phyloP scores from a whole-genome alignment of 2,113 vertebrate genomes.

The Dasyornis broadbenti region DNA sequence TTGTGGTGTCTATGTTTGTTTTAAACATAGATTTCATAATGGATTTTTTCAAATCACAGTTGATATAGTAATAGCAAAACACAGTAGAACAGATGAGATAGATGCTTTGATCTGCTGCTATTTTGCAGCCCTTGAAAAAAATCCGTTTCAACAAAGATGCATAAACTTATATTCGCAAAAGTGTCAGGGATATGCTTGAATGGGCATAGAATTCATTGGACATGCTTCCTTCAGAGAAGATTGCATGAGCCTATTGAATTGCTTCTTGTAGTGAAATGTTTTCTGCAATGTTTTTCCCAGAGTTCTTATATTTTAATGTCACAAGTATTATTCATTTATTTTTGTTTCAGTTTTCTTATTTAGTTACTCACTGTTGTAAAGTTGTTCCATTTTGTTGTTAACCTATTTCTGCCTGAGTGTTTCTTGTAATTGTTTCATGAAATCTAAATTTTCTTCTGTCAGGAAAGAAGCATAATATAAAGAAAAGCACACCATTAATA shows the following conservation, averaged over 20 bases:
- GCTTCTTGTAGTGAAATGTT: not conserved
- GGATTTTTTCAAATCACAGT: not conserved
- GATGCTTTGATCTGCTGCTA: not conserved
- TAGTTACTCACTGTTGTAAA: not conserved
- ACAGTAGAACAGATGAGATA: not conserved
- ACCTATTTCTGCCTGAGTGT: not conserved
- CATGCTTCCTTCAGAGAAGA: not conserved
- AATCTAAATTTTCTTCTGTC: not conserved
- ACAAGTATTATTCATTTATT: not conserved
- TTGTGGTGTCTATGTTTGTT: not conserved
- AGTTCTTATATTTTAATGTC: not conserved
- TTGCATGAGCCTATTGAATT: not conserved
- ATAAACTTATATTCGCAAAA: not conserved
- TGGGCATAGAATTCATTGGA: not conserved
- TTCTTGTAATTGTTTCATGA: conserved; percentile 6
- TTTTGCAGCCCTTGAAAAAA: not conserved
- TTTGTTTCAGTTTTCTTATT: not conserved
- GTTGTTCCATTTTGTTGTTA: not conserved
- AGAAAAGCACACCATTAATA: not conserved
- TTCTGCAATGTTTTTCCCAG: not conserved
- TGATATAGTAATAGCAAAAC: not conserved
- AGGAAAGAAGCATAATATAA: not conserved
- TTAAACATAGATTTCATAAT: not conserved
- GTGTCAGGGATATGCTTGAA: not conserved
- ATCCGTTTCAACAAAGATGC: not conserved